Evolutionary conservation across 2,888 invertebrate species (phyloP), one percentile per base, ranked within the genome.

Genomic region (Palloptera scutellata): DNA sequence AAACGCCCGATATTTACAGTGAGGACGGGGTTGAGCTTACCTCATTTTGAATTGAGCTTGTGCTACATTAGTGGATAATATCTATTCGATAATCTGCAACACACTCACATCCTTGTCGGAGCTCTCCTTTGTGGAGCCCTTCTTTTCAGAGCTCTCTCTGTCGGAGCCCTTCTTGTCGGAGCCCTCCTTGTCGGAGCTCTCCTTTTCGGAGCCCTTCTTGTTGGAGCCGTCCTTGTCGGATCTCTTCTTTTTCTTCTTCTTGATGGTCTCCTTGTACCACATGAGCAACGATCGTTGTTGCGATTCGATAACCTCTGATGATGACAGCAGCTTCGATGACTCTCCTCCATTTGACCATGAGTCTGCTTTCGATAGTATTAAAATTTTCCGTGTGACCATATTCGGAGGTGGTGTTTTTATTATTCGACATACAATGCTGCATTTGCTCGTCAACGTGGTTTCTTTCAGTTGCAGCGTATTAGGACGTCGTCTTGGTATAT

Each of bases 281-380:
- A n/a, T n/a, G n/a, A n/a, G n/a, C n/a, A n/a, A n/a, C n/a, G 85
- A 85, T 30, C 85, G 79, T 72, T 85, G 75, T 74, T 85, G 85
- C 43, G 82, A 80, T 73, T 79, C 77, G 55, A 78, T 72, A 73
- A 74, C 11, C 60, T 54, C 43, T 48, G 41, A 40, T 15, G 9
- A 42, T 48, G 58, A 20, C 6, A 55, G 57, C 12, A 42, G n/a
- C 42, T 42, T 48, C 63, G n/a, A n/a, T n/a, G 55, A 68, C 59
- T 59, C 67, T 58, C 66, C 69, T 42, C 68, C 62, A 58, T 19
- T 53, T 62, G 64, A 68, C 30, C 57, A 59, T 59, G 58, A 67
- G 70, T 61, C 68, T 65, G 63, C 30, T n/a, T n/a, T n/a, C 30
- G 30, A 6, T 30, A n/a, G 73, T 70, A 45, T 74, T 74, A 69